Base-by-base conservation (phyloP, 2,797 vertebrate species). In the Parambassis ranga region DNA sequence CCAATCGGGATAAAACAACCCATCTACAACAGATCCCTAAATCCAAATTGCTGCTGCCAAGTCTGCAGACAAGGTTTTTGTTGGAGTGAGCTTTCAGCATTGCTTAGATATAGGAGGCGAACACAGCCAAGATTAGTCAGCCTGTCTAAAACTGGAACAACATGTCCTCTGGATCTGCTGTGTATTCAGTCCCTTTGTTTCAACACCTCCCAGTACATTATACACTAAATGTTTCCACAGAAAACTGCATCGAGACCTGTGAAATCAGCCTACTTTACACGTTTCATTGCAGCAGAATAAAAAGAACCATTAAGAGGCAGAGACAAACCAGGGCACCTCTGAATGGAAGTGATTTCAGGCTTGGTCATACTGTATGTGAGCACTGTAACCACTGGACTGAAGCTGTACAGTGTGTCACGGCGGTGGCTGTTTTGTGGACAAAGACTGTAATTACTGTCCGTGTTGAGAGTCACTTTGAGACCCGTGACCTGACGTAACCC, bases 401-500 rank as follows among this genome's bases (percentile, higher is more conserved):
- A 74, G 68, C 65, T 42, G 56, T 64, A 81, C 77, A 78, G 79
- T 79, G 64, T 75, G 81, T 82, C 60, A 71, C 56, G 75, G 72
- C 39, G 47, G 51, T 37, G 60, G 30, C 65, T 75, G 75, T 69
- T 52, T 58, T 73, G 71, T 65, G 76, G 77, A 74, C 33, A 51
- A 55, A 56, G 22, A 58, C 76, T 82, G 26, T 86, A 87, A 90
- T 89, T 87, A 86, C 74, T 10, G 60, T 49, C 46, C 30, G 48
- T 74, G 79, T 66, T 58, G 55, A 73, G 70, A 74, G 42, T 63
- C 65, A 27, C 65, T 42, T 36, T 53, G 47, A 75, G 44, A 48
- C 8, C 15, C 16, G n/a, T 83, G 84, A 84, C 86, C 85, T 67
- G 61, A 81, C 4, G 33, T 71, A 76, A 85, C 86, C 77, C 77